These are phyloP conservation scores for Drosophila guanche DNA, from an alignment of 1,140 invertebrate species.

Conservation along the genomic window DNA sequence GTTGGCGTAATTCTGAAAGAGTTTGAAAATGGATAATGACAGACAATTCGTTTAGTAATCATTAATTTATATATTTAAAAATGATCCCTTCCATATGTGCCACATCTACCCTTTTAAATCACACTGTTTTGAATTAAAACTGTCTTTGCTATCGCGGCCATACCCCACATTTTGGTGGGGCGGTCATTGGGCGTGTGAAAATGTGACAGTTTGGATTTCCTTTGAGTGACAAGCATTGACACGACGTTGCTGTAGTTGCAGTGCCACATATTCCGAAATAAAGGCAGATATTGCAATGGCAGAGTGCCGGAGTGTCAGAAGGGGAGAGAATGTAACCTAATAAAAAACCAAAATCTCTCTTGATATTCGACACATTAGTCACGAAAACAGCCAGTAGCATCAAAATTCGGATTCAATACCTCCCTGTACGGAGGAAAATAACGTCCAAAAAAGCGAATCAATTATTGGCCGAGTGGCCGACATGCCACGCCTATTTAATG, in stretches of 20 bases:
- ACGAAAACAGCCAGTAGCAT: not conserved
- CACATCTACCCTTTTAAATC: too few relatives aligned
- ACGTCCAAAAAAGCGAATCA: not conserved
- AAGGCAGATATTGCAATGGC: too few relatives aligned
- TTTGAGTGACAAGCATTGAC: conserved; percentile 7
- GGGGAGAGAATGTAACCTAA: not conserved
- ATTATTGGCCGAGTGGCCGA: not conserved
- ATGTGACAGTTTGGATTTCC: conserved; percentile 1
- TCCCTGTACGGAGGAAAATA: not conserved
- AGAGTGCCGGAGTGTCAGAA: too few relatives aligned
- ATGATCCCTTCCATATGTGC: too few relatives aligned
- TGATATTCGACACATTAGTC: conserved; percentile 7
- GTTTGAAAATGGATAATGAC: too few relatives aligned
- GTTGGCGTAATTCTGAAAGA: too few relatives aligned
- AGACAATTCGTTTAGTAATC: too few relatives aligned
- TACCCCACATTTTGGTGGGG: too few relatives aligned
- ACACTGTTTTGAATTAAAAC: too few relatives aligned
- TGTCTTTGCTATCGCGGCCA: too few relatives aligned
- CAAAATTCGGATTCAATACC: not conserved
- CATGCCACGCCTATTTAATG: conserved; percentile 20
- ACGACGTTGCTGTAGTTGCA: conserved; percentile 1
- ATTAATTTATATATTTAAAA: too few relatives aligned
- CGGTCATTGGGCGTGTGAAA: not conserved
- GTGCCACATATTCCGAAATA: too few relatives aligned
- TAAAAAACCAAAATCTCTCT: not conserved